Base-by-base conservation (phyloP, 2,888 invertebrate genomes). In the Melieria picta region DNA sequence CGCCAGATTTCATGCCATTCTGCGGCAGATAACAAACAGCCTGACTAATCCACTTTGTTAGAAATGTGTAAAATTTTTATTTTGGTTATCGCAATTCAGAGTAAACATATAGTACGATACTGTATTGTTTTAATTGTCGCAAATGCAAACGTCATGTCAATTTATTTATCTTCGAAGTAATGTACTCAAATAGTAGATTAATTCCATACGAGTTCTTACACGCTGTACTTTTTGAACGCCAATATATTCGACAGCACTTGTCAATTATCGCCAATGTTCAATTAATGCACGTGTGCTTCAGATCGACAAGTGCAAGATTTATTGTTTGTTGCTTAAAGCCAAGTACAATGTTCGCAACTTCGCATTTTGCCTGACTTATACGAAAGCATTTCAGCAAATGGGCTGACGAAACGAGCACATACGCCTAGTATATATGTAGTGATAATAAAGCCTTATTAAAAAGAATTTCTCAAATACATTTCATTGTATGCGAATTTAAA, bases 401-500 rank as follows among this genome's bases (percentile, higher is more conserved):
- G 3, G 30, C 30, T 30, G 30, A 30, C 30, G 30, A 30, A 3
- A 30, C 30, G 30, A 1, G 30, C 30, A 30, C 30, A 30, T 30
- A 30, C 30, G 1, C 3, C 30, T 30, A 30, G 30, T 30, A 30
- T 30, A 30, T 30, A 30, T 30, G 30, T 30, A 52, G 13, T 52
- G 13, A 52, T 9, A 52, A 52, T 9, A 52, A 52, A 7, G 5
- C 10, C 5, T n/a, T 52, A 7, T 9, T 50, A 10, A n/a, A 13
- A 10, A 58, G 4, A 5, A 48, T 63, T 11, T 48, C 48, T 62
- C 13, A 48, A 62, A 62, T 58, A 50, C 47, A n/a, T 5, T 71
- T 71, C 62, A 67, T 71, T 71, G 71, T 71, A 50, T 58, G 66
- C 57, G 63, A 60, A 50, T 71, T 56, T 16, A 52, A 16, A 58